A percentile compares a stretch with the other conserved stretches of the same genome.
These are phyloP conservation scores for Brachymystax lenok DNA, from an alignment of 2,797 vertebrate species.

Conservation along the genomic window DNA sequence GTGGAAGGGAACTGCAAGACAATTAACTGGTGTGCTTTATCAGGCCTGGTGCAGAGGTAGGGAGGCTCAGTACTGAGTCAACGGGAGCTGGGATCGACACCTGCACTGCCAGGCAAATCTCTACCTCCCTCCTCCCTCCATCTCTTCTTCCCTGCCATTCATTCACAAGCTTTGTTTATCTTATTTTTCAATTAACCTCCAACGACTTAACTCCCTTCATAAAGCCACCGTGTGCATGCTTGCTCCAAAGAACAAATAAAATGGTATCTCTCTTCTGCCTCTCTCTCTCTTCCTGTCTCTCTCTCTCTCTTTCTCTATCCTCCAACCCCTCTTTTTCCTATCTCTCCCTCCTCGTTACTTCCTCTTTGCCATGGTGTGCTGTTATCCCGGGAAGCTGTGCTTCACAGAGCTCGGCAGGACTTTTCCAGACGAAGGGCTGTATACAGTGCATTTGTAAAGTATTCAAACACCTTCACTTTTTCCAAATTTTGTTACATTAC, in stretches of 20 bases:
- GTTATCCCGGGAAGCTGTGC: conserved; percentile 73
- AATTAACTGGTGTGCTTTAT: conserved; percentile 83
- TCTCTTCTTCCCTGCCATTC: conserved; percentile 72
- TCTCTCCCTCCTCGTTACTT: conserved; percentile 6
- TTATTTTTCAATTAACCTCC: conserved; percentile 96
- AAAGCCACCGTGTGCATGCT: conserved; percentile 78
- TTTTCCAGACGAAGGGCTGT: conserved; percentile 67
- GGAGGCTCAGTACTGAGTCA: conserved; percentile 37
- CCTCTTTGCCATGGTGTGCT: conserved; percentile 47
- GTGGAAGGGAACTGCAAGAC: conserved; percentile 89
- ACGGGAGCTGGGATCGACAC: conserved; percentile 61
- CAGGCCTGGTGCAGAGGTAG: conserved; percentile 71
- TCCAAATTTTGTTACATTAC: too few species aligned
- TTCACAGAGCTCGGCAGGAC: conserved; percentile 74
- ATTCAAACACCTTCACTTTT: too few species aligned
- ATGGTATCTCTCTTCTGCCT: conserved; percentile 79
- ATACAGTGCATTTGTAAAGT: conserved; percentile 59
- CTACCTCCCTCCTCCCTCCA: conserved; percentile 81
- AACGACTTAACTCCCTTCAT: conserved; percentile 84
- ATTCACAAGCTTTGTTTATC: conserved; percentile 89
- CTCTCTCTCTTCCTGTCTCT: conserved; percentile 13
- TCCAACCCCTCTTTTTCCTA: conserved; percentile 51
- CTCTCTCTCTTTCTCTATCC: conserved; percentile 50
- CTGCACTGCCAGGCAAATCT: conserved; percentile 81
- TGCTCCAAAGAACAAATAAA: conserved; percentile 84